These are phyloP conservation scores for Chrysoperla carnea DNA, from an alignment of 1,140 invertebrate species.

Conservation along the genomic window DNA sequence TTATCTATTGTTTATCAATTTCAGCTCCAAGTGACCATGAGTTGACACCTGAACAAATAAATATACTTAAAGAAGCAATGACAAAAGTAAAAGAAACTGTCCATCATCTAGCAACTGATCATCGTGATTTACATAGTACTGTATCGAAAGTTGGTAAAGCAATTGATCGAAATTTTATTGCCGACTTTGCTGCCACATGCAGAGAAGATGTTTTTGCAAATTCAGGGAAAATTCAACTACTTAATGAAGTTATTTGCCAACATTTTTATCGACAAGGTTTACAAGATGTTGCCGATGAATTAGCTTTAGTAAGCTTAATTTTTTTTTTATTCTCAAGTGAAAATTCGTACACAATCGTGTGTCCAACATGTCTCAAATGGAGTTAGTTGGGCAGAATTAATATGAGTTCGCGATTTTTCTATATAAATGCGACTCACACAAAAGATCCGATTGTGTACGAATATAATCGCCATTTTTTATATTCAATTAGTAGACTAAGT, in stretches of 20 bases:
- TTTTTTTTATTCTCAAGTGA: not conserved
- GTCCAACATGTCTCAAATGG: no score
- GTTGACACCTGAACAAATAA: conserved; percentile 42
- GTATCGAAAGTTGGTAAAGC: conserved; percentile 95
- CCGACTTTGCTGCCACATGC: conserved; percentile 77
- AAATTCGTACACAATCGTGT: not conserved
- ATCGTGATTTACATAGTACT: conserved; percentile 62
- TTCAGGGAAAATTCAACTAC: conserved; percentile 54
- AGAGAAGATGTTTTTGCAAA: conserved; percentile 72
- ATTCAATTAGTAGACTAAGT: no score
- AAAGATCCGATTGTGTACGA: no score
- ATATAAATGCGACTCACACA: no score
- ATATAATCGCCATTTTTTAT: no score
- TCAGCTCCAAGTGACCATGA: conserved; percentile 42
- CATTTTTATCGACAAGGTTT: conserved; percentile 90
- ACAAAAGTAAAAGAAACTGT: conserved; percentile 56
- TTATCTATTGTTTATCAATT: conserved; percentile 10
- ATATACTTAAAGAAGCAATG: conserved; percentile 46
- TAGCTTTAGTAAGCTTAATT: conserved; percentile 35
- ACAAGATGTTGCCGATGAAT: conserved; percentile 71
- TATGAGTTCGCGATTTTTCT: no score
- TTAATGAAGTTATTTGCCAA: conserved; percentile 93
- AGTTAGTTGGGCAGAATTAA: no score
- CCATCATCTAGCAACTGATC: conserved; percentile 59
- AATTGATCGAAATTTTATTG: conserved; percentile 86